A percentile compares a stretch with the other conserved stretches of the same genome.
These are phyloP conservation scores for Cephus pygmeus DNA, from an alignment of 2,888 invertebrate species.

Conservation along the genomic window DNA sequence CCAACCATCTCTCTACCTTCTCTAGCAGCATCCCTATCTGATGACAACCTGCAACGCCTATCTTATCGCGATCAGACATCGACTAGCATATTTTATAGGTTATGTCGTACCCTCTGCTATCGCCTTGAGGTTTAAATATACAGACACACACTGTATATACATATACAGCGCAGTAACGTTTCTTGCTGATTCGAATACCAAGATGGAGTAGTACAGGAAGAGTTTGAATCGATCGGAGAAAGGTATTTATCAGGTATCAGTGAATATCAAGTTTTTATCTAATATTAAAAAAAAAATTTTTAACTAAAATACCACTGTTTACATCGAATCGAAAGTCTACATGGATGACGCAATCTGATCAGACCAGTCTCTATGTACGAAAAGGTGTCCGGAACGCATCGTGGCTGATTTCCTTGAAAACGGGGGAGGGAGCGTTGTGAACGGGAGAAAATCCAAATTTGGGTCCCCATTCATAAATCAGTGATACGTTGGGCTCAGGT, in stretches of 20 bases:
- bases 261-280: not conserved
- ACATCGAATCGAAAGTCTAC: not conserved
- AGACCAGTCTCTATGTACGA: not conserved
- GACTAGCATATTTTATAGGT: conserved; percentile 3
- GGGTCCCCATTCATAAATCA: not conserved
- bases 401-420: not conserved
- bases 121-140: not conserved
- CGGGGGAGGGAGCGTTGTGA: not conserved
- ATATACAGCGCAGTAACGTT: not conserved
- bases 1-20: conserved; percentile 13
- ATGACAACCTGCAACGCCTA: conserved; percentile 37
- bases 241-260: not conserved
- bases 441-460: not conserved
- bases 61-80: conserved; percentile 41
- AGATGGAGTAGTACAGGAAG: not conserved
- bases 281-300: not conserved
- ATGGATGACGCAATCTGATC: not conserved
- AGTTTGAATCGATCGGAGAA: not conserved
- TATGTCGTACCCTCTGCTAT: not conserved
- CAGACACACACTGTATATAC: not conserved
- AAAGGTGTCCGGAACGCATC: not conserved
- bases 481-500: not conserved
- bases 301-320: not conserved
- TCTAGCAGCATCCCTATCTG: conserved; percentile 27
- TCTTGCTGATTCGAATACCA: not conserved